Base-by-base conservation (phyloP, 2,888 invertebrate genomes). In the Eilema caniola region DNA sequence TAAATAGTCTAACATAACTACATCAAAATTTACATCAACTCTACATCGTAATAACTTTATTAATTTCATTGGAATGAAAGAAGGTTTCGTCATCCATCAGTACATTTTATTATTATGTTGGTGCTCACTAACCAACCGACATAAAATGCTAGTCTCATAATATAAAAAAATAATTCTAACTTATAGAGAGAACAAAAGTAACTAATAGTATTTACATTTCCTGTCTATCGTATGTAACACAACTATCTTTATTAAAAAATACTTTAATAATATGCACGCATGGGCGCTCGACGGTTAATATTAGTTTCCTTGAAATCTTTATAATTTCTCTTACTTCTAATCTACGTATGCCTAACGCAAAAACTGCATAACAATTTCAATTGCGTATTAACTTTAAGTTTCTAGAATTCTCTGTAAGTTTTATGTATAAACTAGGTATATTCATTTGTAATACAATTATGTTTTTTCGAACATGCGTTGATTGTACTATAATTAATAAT, bases 71-170 rank as follows among this genome's bases (percentile, higher is more conserved):
- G 57, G 66, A 72, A 75, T 74, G 66, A 57, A 69, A 73, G 75
- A 70, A 59, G 61, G 57, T 66, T 68, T 75, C 62, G 68, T 64
- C 59, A 66, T 63, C 47, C 71, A 80, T 77, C 57, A 70, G 73
- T 61, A 75, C 64, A 73, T 68, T 65, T 63, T 76, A 72, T 71
- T 66, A 66, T 73, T 74, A 71, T 62, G 47, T 77, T 73, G 61
- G 77, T 66, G 66, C 57, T 72, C 80, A 87, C 86, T 87, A 89
- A 86, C 86, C 75, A 89, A 89, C 92, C 93, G 93, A 90, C 87
- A 79, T 86, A 90, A 92, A 93, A 91, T 85, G 95, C 95, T 95
- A 94, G 94, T 95, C 94, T 95, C 94, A 94, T 93, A 83, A 74
- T 74, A 77, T 67, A 81, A 73, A 79, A 79, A 79, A 75, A 71